A percentile compares a stretch with the other conserved stretches of the same genome.
Evolutionary conservation across 1,140 invertebrate genomes (phyloP).

Genomic region (Episyrphus balteatus): DNA sequence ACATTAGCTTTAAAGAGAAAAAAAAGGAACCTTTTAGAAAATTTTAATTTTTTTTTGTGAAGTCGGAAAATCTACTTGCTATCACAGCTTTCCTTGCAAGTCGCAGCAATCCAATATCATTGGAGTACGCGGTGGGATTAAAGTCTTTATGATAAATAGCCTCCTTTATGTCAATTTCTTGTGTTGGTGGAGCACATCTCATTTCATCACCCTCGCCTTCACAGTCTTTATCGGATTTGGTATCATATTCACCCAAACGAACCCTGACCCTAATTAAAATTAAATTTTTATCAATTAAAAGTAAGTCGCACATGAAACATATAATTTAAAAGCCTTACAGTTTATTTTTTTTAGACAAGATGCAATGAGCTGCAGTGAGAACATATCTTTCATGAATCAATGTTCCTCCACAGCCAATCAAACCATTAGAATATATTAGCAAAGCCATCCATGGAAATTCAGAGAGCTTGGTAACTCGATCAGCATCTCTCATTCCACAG

Average conservation of each 20-base stretch:
- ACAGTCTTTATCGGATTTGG: slow-evolving; percentile 43
- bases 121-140: slow-evolving; percentile 39
- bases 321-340: too few relatives aligned
- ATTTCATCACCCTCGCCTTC: slow-evolving; percentile 13
- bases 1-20: too few relatives aligned
- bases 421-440: too few relatives aligned
- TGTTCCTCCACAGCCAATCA: too few relatives aligned
- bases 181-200: slow-evolving; percentile 37
- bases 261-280: slow-evolving; percentile 42
- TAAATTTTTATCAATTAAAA: too few relatives aligned
- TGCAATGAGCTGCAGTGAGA: slow-evolving; percentile 43
- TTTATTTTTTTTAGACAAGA: slow-evolving; percentile 1
- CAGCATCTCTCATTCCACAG: too few relatives aligned
- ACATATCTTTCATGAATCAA: too few relatives aligned
- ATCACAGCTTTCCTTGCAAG: slow-evolving; percentile 12
- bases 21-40: too few relatives aligned
- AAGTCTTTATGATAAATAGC: slow-evolving; percentile 50
- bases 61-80: slow-evolving; percentile 8
- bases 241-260: slow-evolving; percentile 51
- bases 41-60: too few relatives aligned
- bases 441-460: too few relatives aligned
- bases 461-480: too few relatives aligned
- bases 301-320: too few relatives aligned
- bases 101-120: slow-evolving; percentile 55
- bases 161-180: slow-evolving; percentile 44